A percentile compares a stretch with the other conserved stretches of the same genome.
Evolutionary conservation across 2,888 invertebrate species (phyloP).

Genomic region (Alviniconcha strummeri): DNA sequence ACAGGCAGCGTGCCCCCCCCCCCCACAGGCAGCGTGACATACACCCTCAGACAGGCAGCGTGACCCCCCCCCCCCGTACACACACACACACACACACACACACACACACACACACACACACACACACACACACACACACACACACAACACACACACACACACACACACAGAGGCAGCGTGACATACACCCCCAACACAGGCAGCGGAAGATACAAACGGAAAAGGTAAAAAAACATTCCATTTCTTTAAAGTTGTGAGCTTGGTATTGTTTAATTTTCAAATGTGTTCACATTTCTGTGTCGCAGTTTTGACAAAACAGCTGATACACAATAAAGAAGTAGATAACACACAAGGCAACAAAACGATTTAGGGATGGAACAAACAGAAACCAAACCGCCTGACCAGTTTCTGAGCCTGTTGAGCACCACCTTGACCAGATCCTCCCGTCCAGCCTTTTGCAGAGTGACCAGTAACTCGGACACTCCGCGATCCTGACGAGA

Average conservation of each 20-base stretch:
- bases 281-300: too few relatives aligned
- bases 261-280: too few relatives aligned
- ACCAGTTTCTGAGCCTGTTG: conserved; percentile 42
- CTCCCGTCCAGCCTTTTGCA: conserved; percentile 36
- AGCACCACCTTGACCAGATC: conserved; percentile 39
- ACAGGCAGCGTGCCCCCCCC: neutral
- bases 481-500: conserved; percentile 46
- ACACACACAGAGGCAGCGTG: neutral
- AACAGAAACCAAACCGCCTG: conserved; percentile 3
- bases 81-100: neutral
- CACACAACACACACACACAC: neutral
- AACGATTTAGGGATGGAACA: neutral
- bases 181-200: neutral
- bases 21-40: neutral
- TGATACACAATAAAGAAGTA: neutral
- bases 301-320: neutral
- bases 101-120: neutral
- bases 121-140: neutral
- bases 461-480: conserved; percentile 43
- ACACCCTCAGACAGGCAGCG: neutral
- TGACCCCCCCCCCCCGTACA: neutral
- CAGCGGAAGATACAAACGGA: neutral
- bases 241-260: too few relatives aligned
- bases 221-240: too few relatives aligned
- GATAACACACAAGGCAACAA: neutral